These are phyloP conservation scores for Drosophila niveifrons DNA, from an alignment of 2,888 invertebrate species.

Conservation along the genomic window DNA sequence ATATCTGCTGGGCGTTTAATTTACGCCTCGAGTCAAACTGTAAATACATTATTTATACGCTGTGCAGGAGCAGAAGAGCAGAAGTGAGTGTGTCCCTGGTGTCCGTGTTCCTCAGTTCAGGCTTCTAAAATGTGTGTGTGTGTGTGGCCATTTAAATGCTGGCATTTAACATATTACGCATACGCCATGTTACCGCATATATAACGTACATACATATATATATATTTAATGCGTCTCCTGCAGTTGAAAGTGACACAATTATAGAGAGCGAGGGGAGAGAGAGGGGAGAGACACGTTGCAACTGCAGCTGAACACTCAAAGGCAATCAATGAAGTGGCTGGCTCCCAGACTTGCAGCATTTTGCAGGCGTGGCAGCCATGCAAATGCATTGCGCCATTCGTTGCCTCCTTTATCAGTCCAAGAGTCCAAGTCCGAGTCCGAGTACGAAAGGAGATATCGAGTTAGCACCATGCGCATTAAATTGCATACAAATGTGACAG, in stretches of 20 bases:
- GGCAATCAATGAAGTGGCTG: slow-evolving; percentile 73
- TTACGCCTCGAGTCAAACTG: slow-evolving; percentile 67
- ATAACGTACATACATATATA: slow-evolving; percentile 3
- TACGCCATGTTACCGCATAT: slow-evolving; percentile 50
- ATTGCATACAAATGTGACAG: slow-evolving; percentile 60
- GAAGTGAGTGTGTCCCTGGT: background rate
- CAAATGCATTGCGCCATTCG: slow-evolving; percentile 32
- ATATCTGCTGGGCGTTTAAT: slow-evolving; percentile 54
- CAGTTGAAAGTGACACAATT: slow-evolving; percentile 51
- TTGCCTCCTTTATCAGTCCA: no score
- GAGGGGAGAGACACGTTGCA: slow-evolving; percentile 10
- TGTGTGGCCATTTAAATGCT: slow-evolving; percentile 47
- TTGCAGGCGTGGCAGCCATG: slow-evolving; percentile 48
- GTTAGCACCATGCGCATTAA: slow-evolving; percentile 55
- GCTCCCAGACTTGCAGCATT: background rate
- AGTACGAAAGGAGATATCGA: slow-evolving; percentile 38
- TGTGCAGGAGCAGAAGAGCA: background rate
- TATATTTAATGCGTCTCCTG: slow-evolving; percentile 60
- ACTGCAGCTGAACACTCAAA: slow-evolving; percentile 53
- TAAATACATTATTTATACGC: slow-evolving; percentile 62
- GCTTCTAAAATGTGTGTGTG: slow-evolving; percentile 12
- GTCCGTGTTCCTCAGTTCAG: slow-evolving; percentile 16
- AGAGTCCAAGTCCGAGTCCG: no score
- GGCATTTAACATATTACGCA: slow-evolving; percentile 64
- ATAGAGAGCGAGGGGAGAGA: background rate